A percentile compares a stretch with the other conserved stretches of the same genome.
phyloP scores from a whole-genome alignment of 2,113 vertebrate species.

The Datnioides undecimradiatus region DNA sequence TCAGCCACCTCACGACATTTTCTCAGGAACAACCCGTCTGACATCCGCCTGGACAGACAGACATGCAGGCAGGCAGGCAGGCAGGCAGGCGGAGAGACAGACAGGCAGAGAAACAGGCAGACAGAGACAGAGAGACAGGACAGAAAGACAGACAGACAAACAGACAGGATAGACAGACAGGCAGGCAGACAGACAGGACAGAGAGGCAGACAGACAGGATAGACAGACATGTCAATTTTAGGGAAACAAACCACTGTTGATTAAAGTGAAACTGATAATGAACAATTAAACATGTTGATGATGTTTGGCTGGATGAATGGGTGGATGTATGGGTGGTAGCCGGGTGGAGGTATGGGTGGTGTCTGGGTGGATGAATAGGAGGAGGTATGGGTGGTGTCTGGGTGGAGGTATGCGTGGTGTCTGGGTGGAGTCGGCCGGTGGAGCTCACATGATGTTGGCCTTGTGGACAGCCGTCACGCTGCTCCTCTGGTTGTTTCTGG shows the following conservation, averaged over 20 bases:
- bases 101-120: background rate
- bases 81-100: constrained; percentile 1
- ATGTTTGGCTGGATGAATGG: too few relatives aligned
- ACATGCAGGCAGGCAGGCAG: background rate
- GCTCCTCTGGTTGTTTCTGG: constrained; percentile 91
- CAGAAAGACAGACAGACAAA: background rate
- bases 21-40: constrained; percentile 94
- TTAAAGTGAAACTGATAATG: too few relatives aligned
- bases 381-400: too few relatives aligned
- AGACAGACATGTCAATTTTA: too few relatives aligned
- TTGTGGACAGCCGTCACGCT: constrained; percentile 96
- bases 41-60: constrained; percentile 91
- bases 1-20: constrained; percentile 97
- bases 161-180: background rate
- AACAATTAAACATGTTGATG: too few relatives aligned
- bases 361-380: too few relatives aligned
- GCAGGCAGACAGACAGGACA: too few relatives aligned
- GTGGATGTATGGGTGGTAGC: too few relatives aligned
- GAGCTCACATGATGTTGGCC: constrained; percentile 95
- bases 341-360: too few relatives aligned
- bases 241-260: too few relatives aligned
- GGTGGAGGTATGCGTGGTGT: too few relatives aligned
- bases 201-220: background rate
- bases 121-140: background rate
- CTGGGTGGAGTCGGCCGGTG: too few relatives aligned